Conservation (phyloP, 2,888 invertebrate genomes). For the Campopleginae sp. region DNA sequence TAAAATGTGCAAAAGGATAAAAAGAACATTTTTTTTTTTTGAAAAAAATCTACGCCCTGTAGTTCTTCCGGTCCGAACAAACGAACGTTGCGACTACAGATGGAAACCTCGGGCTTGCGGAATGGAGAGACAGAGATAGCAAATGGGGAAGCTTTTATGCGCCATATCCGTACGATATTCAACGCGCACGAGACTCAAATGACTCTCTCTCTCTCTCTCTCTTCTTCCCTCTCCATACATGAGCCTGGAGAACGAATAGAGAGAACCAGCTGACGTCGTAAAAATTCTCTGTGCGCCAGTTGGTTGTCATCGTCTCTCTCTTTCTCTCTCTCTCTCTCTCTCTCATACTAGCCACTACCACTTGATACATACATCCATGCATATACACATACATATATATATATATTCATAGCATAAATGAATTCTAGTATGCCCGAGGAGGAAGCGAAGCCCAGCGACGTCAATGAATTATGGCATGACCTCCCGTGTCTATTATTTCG, state of each 20-base stretch:
- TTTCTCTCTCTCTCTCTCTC: conserved; percentile 28
- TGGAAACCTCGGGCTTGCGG: conserved; percentile 40
- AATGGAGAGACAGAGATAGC: conserved; percentile 44
- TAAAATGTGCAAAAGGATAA: conserved; percentile 60
- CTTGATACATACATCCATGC: conserved; percentile 4
- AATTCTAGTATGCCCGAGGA: conserved; percentile 39
- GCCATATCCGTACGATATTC: conserved; percentile 64
- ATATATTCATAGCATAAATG: conserved; percentile 8
- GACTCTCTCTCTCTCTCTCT: conserved; percentile 26
- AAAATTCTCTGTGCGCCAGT: conserved; percentile 64
- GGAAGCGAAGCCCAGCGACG: conserved; percentile 28
- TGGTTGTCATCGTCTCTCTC: conserved; percentile 57
- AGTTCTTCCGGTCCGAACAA: conserved; percentile 47
- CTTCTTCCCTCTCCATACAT: neutral
- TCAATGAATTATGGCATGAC: conserved; percentile 51
- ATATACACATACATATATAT: conserved; percentile 6
- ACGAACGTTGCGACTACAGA: conserved; percentile 47
- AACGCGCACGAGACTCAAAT: conserved; percentile 48
- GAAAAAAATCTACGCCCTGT: conserved; percentile 9
- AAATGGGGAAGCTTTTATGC: conserved; percentile 63
- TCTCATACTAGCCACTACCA: conserved; percentile 21
- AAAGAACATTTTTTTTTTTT: neutral
- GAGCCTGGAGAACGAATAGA: conserved; percentile 25
- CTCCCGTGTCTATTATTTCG: conserved; percentile 10
- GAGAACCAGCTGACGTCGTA: conserved; percentile 62